Conservation (phyloP, 2,888 invertebrate species). For the Tromatobia lineatoria region DNA sequence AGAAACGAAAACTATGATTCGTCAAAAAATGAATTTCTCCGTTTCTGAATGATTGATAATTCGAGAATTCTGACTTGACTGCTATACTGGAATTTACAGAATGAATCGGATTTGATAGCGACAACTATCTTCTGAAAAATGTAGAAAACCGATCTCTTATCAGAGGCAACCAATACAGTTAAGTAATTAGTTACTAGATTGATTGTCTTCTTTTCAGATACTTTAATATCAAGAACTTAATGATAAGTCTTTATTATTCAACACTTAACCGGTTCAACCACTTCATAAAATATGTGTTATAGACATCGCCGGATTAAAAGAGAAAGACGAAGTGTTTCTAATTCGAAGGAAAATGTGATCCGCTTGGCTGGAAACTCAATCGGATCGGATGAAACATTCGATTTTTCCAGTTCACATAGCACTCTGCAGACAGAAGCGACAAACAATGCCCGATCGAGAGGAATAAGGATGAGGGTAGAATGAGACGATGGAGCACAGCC, state of each 20-base stretch:
- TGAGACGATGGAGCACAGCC: conserved; percentile 3
- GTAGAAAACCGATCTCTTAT: no score
- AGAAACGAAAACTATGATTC: no score
- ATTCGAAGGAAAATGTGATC: conserved; percentile 46
- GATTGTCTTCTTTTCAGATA: neutral
- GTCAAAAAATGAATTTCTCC: no score
- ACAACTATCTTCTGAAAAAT: no score
- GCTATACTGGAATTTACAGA: no score
- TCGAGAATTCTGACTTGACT: no score
- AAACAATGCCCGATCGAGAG: conserved; percentile 76
- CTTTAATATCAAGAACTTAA: neutral
- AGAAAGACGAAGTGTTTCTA: conserved; percentile 4
- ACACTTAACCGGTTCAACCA: conserved; percentile 24
- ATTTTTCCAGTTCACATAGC: conserved; percentile 78
- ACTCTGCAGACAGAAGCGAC: conserved; percentile 71
- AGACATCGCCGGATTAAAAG: neutral
- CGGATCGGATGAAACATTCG: conserved; percentile 70
- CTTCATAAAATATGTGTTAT: neutral
- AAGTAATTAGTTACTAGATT: neutral
- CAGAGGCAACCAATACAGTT: neutral
- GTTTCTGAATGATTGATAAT: no score
- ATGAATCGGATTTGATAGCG: no score
- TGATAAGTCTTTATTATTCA: conserved; percentile 1
- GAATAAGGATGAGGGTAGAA: conserved; percentile 44
- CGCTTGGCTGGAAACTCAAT: conserved; percentile 59